Conservation (phyloP, 2,113 vertebrate species). For the Steatornis caripensis region DNA sequence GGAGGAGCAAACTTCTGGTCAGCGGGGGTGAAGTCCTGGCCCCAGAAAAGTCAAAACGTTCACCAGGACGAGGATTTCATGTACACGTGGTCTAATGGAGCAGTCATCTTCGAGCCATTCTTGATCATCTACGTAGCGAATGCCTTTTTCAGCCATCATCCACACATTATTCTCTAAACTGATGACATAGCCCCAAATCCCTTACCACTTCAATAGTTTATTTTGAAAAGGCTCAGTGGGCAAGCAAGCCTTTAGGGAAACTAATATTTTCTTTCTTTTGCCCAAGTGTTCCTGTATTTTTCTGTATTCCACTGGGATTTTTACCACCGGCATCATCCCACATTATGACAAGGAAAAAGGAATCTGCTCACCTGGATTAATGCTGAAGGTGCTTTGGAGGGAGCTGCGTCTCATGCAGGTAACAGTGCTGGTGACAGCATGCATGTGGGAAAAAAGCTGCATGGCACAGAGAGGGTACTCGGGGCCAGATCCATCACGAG, state of each 20-base stretch:
- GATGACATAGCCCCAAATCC: not conserved
- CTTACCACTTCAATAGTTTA: not conserved
- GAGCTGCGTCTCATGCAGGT: slow-evolving; percentile 91
- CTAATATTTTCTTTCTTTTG: not conserved
- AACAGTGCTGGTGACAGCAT: slow-evolving; percentile 84
- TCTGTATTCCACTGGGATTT: not conserved
- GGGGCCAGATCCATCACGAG: slow-evolving; percentile 67
- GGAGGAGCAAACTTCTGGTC: not conserved
- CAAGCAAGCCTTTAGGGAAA: not conserved
- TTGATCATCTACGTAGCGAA: accelerated
- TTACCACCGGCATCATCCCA: not conserved
- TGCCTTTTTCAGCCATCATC: not conserved
- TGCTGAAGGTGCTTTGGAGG: slow-evolving; percentile 84
- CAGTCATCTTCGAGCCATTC: not conserved
- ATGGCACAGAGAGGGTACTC: slow-evolving; percentile 89
- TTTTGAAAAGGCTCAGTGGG: not conserved
- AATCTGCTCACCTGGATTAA: slow-evolving; percentile 80
- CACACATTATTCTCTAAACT: not conserved
- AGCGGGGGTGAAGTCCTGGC: not conserved
- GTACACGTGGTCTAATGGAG: not conserved
- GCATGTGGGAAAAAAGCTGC: slow-evolving; percentile 94
- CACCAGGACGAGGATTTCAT: not conserved
- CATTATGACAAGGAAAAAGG: not conserved
- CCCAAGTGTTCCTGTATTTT: too few relatives aligned
- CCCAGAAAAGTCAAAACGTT: not conserved